These are phyloP conservation scores for Euschistus heros DNA, from an alignment of 1,140 invertebrate genomes.

Conservation along the genomic window DNA sequence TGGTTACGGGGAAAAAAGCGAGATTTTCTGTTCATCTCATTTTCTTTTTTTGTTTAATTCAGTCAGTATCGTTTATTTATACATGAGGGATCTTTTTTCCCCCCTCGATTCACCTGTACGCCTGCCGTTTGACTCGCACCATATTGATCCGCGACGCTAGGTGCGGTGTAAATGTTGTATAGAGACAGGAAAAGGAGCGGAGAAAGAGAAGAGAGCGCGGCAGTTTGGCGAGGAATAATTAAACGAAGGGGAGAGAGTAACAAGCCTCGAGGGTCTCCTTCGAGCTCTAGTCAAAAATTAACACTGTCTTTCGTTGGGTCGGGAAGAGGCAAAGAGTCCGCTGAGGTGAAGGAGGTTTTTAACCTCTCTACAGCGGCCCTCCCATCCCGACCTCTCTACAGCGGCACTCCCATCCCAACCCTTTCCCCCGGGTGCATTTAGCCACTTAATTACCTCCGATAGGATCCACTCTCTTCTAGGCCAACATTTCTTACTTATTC, in stretches of 20 bases:
- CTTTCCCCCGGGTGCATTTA: background rate
- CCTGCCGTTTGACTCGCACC: too few species aligned
- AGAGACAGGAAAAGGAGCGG: slow-evolving; percentile 1
- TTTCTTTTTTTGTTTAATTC: too few species aligned
- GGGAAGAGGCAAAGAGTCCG: too few species aligned
- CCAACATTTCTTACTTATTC: background rate
- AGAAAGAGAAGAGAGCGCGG: background rate
- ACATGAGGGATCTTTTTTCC: too few species aligned
- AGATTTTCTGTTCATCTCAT: too few species aligned
- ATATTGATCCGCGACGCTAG: background rate
- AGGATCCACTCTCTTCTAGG: background rate
- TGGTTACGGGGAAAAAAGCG: too few species aligned
- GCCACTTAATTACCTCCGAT: background rate
- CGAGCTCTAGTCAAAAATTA: background rate
- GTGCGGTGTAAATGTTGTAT: slow-evolving; percentile 5
- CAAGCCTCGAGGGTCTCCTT: background rate
- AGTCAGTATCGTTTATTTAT: too few species aligned
- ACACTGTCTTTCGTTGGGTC: background rate
- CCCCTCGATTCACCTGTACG: too few species aligned
- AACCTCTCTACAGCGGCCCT: background rate
- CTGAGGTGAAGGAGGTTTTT: background rate
- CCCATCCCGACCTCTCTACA: background rate
- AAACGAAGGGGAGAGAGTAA: background rate
- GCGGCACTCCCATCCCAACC: background rate
- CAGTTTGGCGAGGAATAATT: slow-evolving; percentile 6